Evolutionary conservation across 2,797 vertebrate species (phyloP), one percentile per base, ranked within the genome.

Genomic region (Carcharodon carcharias): DNA sequence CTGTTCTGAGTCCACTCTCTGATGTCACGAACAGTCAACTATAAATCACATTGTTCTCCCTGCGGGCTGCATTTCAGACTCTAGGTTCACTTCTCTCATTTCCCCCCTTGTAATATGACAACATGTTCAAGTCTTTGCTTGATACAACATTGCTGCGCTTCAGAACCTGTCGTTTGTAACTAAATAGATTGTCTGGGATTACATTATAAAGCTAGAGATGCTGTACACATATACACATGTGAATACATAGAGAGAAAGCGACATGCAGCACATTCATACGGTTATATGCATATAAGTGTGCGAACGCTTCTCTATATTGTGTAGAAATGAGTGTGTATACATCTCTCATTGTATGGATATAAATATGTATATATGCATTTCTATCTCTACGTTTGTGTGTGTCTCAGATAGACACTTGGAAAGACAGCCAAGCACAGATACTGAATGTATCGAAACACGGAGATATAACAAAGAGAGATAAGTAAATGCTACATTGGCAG

Each of bases 31-130:
- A 93, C 94, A 95, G 94, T 54, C 67, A 95, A 73, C 26, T 69
- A 73, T 73, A 95, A 54, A 69, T 73, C 93, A 71, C 65, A 40
- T 67, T 54, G 63, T 18, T 71, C 45, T 95, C 40, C 67, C 93
- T 50, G 45, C 28, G 65, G 80, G 93, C 93, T 18, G 67, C 5
- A 14, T 31, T 54, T 26, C 91, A 93, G 61, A 35, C 58, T 4
- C 91, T 67, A 50, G 63, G n/a, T 56, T 73, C 4, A 95, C 94
- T 73, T 73, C 14, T 69, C 93, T 73, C 67, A 50, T 95, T 31
- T 16, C 67, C 94, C 67, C 45, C 93, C 93, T 69, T 95, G 94
- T 71, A 95, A 71, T 56, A 73, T 50, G 67, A 95, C 94, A 95
- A 95, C 93, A 0, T 54, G 93, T 12, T 95, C 45, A 71, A 73